Conservation (phyloP, 2,797 vertebrate genomes). For the Ammospiza maritima region DNA sequence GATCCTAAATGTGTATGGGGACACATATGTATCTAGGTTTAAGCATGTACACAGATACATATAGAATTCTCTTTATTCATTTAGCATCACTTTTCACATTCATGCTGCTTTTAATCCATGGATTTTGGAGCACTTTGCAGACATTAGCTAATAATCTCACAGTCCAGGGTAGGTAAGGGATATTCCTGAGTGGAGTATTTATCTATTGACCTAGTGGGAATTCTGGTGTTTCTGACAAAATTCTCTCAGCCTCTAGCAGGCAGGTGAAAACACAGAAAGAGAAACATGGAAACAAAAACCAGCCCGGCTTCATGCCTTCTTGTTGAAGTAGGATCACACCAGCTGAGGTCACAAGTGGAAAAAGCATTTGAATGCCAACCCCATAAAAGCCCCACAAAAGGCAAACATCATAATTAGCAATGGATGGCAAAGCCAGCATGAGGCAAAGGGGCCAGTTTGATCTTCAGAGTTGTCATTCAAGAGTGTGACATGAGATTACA, state of each 20-base stretch:
- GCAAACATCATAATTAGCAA: constrained; percentile 76
- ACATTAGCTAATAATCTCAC: background rate
- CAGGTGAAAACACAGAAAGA: constrained; percentile 20
- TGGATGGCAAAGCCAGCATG: constrained; percentile 73
- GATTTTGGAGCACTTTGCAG: background rate
- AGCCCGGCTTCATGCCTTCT: constrained; percentile 6
- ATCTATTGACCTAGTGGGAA: constrained; percentile 7
- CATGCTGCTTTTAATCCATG: background rate
- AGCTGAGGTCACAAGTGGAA: constrained; percentile 68
- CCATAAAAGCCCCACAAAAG: constrained; percentile 74
- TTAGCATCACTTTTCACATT: background rate
- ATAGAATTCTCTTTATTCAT: background rate
- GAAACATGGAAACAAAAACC: constrained; percentile 1
- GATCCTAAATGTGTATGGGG: background rate
- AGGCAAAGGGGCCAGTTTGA: constrained; percentile 50
- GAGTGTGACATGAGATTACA: constrained; percentile 66
- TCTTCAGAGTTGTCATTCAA: constrained; percentile 58
- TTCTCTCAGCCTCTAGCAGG: constrained; percentile 9
- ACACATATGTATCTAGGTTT: fast-evolving
- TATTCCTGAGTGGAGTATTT: background rate
- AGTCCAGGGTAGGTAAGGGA: background rate
- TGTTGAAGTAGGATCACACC: constrained; percentile 37
- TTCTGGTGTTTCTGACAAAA: constrained; percentile 14
- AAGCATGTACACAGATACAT: background rate
- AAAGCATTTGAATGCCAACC: constrained; percentile 71